Percentiles rank a stretch among this genome's conserved stretches.
Conservation (phyloP, 2,113 vertebrate species). For the Psephotus haematonotus region DNA sequence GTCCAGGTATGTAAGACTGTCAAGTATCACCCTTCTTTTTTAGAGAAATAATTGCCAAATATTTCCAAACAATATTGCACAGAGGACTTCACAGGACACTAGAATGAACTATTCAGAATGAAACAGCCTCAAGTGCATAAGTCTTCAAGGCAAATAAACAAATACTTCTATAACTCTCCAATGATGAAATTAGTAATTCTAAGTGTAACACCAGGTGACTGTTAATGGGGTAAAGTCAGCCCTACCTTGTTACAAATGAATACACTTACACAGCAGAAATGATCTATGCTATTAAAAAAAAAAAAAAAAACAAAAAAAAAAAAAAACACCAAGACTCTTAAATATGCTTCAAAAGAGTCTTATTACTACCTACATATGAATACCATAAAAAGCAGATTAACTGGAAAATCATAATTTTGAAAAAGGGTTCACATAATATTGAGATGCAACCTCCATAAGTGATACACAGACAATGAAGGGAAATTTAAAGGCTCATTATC, state of each 20-base stretch:
- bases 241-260: not conserved
- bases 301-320: too few relatives aligned
- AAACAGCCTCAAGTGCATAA: not conserved
- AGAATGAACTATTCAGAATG: not conserved
- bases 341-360: not conserved
- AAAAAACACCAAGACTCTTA: rapidly evolving
- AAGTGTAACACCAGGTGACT: not conserved
- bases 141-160: not conserved
- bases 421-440: too few relatives aligned
- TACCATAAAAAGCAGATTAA: not conserved
- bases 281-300: not conserved
- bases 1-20: not conserved
- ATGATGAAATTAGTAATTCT: not conserved
- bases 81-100: not conserved
- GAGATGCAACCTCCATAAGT: not conserved
- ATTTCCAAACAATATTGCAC: not conserved
- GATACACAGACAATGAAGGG: not conserved
- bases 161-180: not conserved
- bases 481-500: not conserved
- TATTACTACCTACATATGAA: not conserved
- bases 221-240: not conserved
- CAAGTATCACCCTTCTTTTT: not conserved
- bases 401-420: not conserved
- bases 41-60: not conserved
- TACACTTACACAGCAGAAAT: not conserved